A percentile compares a stretch with the other conserved stretches of the same genome.
These are phyloP conservation scores for Scyliorhinus canicula DNA, from an alignment of 2,797 vertebrate genomes.

Conservation along the genomic window DNA sequence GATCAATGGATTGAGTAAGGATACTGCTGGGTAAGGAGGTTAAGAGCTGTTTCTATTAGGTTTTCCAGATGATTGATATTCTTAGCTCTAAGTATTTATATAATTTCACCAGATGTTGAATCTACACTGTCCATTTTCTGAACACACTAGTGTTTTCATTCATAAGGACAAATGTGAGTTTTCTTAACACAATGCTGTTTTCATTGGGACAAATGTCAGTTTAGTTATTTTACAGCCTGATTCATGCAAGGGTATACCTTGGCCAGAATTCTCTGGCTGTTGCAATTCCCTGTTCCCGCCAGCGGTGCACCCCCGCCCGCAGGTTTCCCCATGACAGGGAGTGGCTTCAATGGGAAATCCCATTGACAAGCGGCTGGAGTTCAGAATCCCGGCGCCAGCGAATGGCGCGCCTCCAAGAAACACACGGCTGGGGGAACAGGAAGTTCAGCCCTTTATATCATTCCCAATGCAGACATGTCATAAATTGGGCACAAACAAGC, in stretches of 20 bases:
- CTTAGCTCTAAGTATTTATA: neutral
- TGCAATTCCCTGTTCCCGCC: too few relatives aligned
- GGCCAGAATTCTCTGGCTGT: too few relatives aligned
- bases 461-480: too few relatives aligned
- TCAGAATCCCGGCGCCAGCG: too few relatives aligned
- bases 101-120: neutral
- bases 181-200: neutral
- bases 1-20: neutral
- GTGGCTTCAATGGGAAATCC: too few relatives aligned
- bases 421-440: too few relatives aligned
- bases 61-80: neutral
- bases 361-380: too few relatives aligned
- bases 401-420: too few relatives aligned
- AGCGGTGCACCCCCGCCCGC: too few relatives aligned
- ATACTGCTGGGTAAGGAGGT: neutral
- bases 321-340: too few relatives aligned
- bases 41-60: neutral
- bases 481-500: too few relatives aligned
- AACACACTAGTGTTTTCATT: neutral
- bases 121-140: neutral
- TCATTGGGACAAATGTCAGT: neutral
- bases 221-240: neutral
- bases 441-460: too few relatives aligned
- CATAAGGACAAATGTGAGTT: neutral
- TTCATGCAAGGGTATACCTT: neutral